A percentile compares a stretch with the other conserved stretches of the same genome.
phyloP scores from a whole-genome alignment of 2,113 vertebrate species.

The Callithrix jacchus region DNA sequence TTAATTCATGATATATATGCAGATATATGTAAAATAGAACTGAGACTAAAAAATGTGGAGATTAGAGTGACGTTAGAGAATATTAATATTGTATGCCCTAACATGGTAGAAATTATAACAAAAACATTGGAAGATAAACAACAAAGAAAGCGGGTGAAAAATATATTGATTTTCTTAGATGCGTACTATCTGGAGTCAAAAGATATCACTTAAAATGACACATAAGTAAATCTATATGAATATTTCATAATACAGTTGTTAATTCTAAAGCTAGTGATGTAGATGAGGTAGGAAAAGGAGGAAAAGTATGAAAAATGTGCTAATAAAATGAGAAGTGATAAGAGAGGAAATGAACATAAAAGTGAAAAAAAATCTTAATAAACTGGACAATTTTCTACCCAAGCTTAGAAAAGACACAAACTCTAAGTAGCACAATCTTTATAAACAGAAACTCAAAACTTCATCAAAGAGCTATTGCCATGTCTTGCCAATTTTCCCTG shows the following conservation, averaged over 20 bases:
- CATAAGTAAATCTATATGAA: neutral
- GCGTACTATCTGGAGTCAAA: neutral
- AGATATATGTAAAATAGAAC: slow-evolving; percentile 18
- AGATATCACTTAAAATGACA: neutral
- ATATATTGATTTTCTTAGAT: neutral
- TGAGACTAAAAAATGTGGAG: neutral
- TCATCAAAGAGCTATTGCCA: neutral
- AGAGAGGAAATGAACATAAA: neutral
- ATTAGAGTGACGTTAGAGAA: neutral
- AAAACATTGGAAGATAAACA: neutral
- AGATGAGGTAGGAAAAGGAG: neutral
- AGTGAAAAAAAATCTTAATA: neutral
- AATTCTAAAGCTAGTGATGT: neutral
- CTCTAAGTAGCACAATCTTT: neutral
- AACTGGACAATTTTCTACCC: neutral
- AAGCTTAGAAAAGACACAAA: neutral
- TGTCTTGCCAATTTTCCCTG: neutral
- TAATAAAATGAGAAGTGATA: neutral
- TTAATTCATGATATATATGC: neutral
- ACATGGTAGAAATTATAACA: neutral
- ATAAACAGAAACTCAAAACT: neutral
- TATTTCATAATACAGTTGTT: neutral
- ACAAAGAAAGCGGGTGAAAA: neutral
- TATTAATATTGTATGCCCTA: neutral
- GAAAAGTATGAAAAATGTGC: neutral